Base-by-base conservation (phyloP, 2,113 vertebrate genomes). In the Fregetta grallaria region DNA sequence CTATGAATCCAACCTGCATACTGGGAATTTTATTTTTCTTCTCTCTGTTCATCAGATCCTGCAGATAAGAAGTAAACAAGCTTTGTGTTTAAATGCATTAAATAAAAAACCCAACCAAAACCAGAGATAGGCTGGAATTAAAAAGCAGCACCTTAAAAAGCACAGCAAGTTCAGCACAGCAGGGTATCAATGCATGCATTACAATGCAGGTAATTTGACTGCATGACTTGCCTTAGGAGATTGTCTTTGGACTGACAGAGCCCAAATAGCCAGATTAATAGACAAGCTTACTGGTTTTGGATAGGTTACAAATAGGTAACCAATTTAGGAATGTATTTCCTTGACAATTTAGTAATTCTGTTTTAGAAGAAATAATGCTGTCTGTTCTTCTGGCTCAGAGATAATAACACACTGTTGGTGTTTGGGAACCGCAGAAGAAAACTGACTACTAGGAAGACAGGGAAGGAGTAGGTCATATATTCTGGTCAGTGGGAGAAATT, bases 1-100 rank as follows among this genome's bases (percentile, higher is more conserved):
- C 99, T 86, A 99, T 99, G 96, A 99, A 99, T 96, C 99, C 99
- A 96, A 99, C 99, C 97, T 99, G 99, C 99, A 99, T 99, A 97
- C 99, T 99, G 67, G 99, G 99, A 91, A 99, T 99, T 97, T 99
- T 99, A 96, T 99, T 99, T 91, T 98, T 98, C 98, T 99, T 99
- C 97, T 99, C 99, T 79, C 99, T 98, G 97, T 99, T 99, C 99
- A 99, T 99, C 94, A 99, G 97, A 94, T 99, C 99, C 99, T 99
- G 90, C 66, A 92, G 71, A 65, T 18, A 77, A 44, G 74, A 86
- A 56, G 56, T 68, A 59, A 90, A 81, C 74, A 81, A 68, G 50
- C 5, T 78, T 45, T 50, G 30, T 84, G 27, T 87, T 96, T 86
- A 83, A 88, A 93, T 78, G 38, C 79, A 55, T 93, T 78, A 75